These are phyloP conservation scores for Antedon mediterranea DNA, from an alignment of 53 echinoderm and acorn worm genomes.

Conservation along the genomic window DNA sequence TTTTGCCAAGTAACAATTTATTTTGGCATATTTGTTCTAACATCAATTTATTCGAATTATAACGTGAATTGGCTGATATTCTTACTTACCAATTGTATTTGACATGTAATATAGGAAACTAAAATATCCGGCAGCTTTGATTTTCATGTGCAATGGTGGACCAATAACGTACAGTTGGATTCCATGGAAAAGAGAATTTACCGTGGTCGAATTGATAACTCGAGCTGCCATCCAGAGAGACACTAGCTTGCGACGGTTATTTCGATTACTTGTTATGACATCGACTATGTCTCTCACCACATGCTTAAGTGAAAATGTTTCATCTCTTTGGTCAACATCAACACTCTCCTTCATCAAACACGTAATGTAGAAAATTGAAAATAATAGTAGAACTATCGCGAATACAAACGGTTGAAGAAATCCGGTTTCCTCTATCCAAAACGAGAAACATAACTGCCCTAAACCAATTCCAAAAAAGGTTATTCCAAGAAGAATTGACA, in stretches of 20 bases:
- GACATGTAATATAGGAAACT: not conserved
- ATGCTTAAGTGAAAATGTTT: not conserved
- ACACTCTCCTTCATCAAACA: slow-evolving; percentile 65
- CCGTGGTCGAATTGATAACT: not conserved
- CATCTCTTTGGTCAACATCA: not conserved
- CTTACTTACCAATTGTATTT: not conserved
- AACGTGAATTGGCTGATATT: too few relatives aligned
- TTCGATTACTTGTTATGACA: not conserved
- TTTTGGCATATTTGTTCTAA: too few relatives aligned
- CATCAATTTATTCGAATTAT: too few relatives aligned
- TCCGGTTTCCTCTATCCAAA: slow-evolving; percentile 74
- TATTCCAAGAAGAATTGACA: slow-evolving; percentile 82
- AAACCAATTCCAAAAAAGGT: slow-evolving; percentile 62
- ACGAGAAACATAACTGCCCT: slow-evolving; percentile 50
- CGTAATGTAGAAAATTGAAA: slow-evolving; percentile 46
- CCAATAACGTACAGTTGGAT: not conserved
- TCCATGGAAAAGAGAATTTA: not conserved
- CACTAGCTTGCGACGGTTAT: not conserved
- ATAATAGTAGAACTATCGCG: slow-evolving; percentile 36
- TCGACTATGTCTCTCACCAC: not conserved
- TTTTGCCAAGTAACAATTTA: too few relatives aligned
- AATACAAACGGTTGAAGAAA: slow-evolving; percentile 55
- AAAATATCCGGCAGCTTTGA: not conserved
- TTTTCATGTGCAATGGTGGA: not conserved
- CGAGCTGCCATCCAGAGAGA: not conserved